Conservation (phyloP, 2,113 vertebrate genomes). For the Callocephalon fimbriatum region DNA sequence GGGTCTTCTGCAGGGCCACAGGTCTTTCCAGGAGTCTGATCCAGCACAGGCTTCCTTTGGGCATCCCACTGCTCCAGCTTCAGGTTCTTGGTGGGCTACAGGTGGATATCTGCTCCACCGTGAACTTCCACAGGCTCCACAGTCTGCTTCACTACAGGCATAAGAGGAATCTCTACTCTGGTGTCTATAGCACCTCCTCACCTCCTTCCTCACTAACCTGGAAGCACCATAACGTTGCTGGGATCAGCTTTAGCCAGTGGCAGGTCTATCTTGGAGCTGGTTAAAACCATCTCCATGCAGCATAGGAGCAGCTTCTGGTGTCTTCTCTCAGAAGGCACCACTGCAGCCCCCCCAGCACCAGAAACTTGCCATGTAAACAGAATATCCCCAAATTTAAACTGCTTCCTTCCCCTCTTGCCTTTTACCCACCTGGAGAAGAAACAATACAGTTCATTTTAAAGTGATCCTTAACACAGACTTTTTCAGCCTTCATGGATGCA, state of each 20-base stretch:
- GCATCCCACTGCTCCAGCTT: accelerated
- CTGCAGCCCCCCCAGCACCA: accelerated
- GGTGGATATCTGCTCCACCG: accelerated
- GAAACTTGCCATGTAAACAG: not conserved
- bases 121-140: not conserved
- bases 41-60: not conserved
- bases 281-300: not conserved
- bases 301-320: accelerated
- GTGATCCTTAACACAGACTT: accelerated
- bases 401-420: not conserved
- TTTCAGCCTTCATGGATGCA: accelerated
- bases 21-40: not conserved
- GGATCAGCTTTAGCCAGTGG: not conserved
- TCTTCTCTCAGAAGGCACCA: accelerated
- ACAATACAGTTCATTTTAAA: not conserved
- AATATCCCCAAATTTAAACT: not conserved
- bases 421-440: not conserved
- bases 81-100: too few relatives aligned
- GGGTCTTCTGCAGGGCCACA: not conserved
- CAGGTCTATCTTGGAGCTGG: not conserved
- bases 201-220: not conserved
- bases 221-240: accelerated
- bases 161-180: not conserved
- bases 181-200: accelerated
- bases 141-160: accelerated